A percentile compares a stretch with the other conserved stretches of the same genome.
phyloP scores from a whole-genome alignment of 2,888 invertebrate genomes.

The Blastobasis lacticolella region DNA sequence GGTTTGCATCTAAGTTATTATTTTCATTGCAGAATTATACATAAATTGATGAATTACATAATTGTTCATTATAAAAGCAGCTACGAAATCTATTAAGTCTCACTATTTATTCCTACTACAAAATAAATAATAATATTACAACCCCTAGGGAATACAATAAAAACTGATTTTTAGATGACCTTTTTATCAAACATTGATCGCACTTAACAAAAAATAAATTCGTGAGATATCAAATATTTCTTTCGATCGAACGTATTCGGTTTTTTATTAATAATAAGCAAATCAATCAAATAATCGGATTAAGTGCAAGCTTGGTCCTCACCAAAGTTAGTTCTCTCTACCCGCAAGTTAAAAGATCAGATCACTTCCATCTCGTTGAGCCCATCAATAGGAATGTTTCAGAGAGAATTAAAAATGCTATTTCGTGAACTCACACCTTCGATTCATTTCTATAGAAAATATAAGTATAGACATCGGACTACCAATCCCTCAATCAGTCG shows the following conservation, averaged over 20 bases:
- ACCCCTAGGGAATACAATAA: slow-evolving; percentile 49
- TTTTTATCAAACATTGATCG: slow-evolving; percentile 7
- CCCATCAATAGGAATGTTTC: slow-evolving; percentile 36
- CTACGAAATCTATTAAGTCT: slow-evolving; percentile 51
- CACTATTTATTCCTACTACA: slow-evolving; percentile 42
- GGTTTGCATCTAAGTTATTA: slow-evolving; percentile 15
- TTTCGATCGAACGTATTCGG: slow-evolving; percentile 6
- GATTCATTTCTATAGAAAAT: slow-evolving; percentile 10
- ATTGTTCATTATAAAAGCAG: slow-evolving; percentile 32
- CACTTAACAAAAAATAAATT: slow-evolving; percentile 15
- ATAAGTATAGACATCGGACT: slow-evolving; percentile 8
- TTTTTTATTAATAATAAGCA: slow-evolving; percentile 2
- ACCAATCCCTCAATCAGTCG: slow-evolving; percentile 26
- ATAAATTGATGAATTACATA: neutral
- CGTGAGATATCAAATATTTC: slow-evolving; percentile 16
- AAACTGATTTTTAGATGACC: slow-evolving; percentile 27
- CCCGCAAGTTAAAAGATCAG: neutral
- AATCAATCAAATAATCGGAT: neutral
- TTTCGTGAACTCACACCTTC: slow-evolving; percentile 16
- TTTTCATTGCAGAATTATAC: too few species aligned
- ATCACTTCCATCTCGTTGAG: slow-evolving; percentile 19
- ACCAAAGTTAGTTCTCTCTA: slow-evolving; percentile 18
- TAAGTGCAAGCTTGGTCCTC: slow-evolving; percentile 24
- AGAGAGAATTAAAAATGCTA: slow-evolving; percentile 29
- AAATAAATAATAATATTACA: slow-evolving; percentile 39